phyloP scores from a whole-genome alignment of 2,113 vertebrate genomes.

The Anser cygnoides region DNA sequence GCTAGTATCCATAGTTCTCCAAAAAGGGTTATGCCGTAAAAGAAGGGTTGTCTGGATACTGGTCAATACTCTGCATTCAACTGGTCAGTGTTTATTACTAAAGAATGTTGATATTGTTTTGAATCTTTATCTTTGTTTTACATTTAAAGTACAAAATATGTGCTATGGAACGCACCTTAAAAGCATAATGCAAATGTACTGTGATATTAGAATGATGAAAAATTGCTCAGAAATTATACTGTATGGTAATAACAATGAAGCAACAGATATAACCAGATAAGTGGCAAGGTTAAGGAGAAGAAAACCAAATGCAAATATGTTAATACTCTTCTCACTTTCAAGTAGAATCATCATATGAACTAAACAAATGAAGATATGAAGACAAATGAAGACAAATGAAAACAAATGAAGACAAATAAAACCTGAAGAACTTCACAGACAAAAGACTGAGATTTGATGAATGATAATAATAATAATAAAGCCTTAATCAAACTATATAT shows the following conservation, averaged over 20 bases:
- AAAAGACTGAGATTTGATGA: not conserved
- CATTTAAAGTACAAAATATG: not conserved
- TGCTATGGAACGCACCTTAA: not conserved
- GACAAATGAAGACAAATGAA: too few relatives aligned
- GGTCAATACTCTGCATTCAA: not conserved
- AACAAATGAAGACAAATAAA: too few relatives aligned
- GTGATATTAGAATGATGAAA: not conserved
- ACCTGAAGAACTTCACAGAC: not conserved
- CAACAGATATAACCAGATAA: not conserved
- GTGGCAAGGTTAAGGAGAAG: slow-evolving; percentile 8
- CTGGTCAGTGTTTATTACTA: not conserved
- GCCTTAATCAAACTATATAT: rapidly evolving
- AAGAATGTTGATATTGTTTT: not conserved
- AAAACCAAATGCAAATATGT: not conserved
- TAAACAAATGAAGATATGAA: not conserved
- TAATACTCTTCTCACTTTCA: not conserved
- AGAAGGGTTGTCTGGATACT: not conserved
- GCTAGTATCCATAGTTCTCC: not conserved
- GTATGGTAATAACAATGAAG: not conserved
- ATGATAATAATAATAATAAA: not conserved
- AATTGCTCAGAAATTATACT: not conserved
- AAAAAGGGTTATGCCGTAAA: not conserved
- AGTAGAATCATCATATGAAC: not conserved
- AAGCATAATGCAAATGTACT: not conserved
- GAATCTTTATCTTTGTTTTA: not conserved